phyloP scores from a whole-genome alignment of 2,797 vertebrate species.

The Sebastes elongatus region DNA sequence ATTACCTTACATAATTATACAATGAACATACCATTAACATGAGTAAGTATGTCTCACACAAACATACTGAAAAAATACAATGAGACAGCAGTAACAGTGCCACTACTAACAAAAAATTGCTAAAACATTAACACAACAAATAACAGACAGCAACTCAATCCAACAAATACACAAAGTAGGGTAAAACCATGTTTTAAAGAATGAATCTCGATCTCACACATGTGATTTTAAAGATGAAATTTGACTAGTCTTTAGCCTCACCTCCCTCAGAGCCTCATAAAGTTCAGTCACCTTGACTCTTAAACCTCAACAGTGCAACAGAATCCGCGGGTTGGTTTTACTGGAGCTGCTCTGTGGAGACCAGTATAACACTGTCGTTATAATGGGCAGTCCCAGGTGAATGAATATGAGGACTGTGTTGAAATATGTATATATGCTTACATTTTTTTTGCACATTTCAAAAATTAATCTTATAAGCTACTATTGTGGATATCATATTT shows the following conservation, averaged over 20 bases:
- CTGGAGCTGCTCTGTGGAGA: not conserved
- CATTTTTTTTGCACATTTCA: not conserved
- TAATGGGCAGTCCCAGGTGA: not conserved
- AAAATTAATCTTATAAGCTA: not conserved
- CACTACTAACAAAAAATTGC: not conserved
- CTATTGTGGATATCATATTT: not conserved
- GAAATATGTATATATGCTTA: not conserved
- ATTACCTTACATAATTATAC: not conserved
- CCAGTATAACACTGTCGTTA: not conserved
- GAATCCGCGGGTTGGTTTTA: not conserved
- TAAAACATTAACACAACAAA: not conserved
- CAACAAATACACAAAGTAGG: not conserved
- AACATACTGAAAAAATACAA: not conserved
- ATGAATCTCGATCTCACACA: not conserved
- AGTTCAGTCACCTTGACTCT: conserved; percentile 6
- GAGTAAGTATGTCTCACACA: not conserved
- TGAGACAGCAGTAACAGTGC: not conserved
- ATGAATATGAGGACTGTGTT: not conserved
- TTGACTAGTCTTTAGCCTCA: not conserved
- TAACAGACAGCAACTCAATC: not conserved
- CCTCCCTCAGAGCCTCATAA: conserved; percentile 37
- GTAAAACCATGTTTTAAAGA: not conserved
- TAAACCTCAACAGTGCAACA: conserved; percentile 30
- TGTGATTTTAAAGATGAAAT: not conserved
- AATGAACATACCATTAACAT: not conserved